phyloP scores from a whole-genome alignment of 2,113 vertebrate species.

The Microcebus lehilahytsara region DNA sequence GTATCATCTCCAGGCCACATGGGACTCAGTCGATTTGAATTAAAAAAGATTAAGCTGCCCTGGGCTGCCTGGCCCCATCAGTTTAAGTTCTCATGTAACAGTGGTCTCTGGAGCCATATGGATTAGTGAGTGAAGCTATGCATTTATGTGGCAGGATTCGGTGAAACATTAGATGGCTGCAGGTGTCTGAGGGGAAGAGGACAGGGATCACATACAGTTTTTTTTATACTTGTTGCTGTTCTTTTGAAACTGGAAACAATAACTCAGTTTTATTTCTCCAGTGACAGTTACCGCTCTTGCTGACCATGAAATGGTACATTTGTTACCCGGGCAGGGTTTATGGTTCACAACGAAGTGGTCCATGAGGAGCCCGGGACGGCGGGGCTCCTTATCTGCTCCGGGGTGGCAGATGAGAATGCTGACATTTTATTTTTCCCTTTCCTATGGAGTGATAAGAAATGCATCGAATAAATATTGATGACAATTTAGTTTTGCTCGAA shows the following conservation, averaged over 20 bases:
- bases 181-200: constrained; percentile 94
- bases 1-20: constrained; percentile 96
- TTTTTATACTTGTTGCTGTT: constrained; percentile 88
- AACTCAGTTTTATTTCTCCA: constrained; percentile 93
- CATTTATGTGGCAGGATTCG: constrained; percentile 98
- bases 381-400: constrained; percentile 49
- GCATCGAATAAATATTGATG: constrained; percentile 82
- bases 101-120: constrained; percentile 97
- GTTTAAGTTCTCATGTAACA: constrained; percentile 97
- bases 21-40: constrained; percentile 97
- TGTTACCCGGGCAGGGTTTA: constrained; percentile 84
- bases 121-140: constrained; percentile 99
- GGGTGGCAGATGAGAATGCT: constrained; percentile 77
- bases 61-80: constrained; percentile 93
- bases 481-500: constrained; percentile 83
- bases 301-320: constrained; percentile 87
- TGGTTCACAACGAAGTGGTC: constrained; percentile 81
- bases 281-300: constrained; percentile 89
- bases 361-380: constrained; percentile 70
- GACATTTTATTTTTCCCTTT: constrained; percentile 63
- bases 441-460: constrained; percentile 78
- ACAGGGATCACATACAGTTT: constrained; percentile 86
- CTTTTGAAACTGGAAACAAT: constrained; percentile 93
- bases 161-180: constrained; percentile 97
- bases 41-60: constrained; percentile 94